Evolutionary conservation across 2,797 vertebrate species (phyloP).

Genomic region (Hippocampus kuda): DNA sequence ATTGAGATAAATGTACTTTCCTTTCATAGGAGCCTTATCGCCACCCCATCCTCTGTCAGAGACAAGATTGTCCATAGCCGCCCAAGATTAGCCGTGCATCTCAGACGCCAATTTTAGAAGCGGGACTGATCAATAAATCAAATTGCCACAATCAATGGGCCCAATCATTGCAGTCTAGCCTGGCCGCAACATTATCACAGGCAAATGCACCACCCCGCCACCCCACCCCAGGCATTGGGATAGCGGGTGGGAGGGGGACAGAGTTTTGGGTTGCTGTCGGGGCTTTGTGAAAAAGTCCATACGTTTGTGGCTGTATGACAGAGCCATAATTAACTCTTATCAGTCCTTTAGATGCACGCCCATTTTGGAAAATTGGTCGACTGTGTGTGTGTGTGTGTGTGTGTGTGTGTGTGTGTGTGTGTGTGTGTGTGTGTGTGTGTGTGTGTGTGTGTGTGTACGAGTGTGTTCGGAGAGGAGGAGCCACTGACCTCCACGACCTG

Average conservation of each 20-base stretch:
- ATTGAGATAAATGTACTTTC: conserved; percentile 89
- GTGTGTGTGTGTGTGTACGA: conserved; percentile 12
- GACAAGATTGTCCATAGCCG: conserved; percentile 80
- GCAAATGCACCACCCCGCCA: conserved; percentile 48
- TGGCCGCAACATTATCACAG: conserved; percentile 90
- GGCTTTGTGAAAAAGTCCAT: conserved; percentile 11
- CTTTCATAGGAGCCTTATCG: conserved; percentile 89
- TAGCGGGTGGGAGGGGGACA: conserved; percentile 22
- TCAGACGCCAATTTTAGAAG: conserved; percentile 82
- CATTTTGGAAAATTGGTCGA: conserved; percentile 21
- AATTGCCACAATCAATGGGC: conserved; percentile 92
- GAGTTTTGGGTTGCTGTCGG: conserved; percentile 17
- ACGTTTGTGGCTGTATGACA: conserved; percentile 42
- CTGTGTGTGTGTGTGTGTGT: conserved; percentile 10
- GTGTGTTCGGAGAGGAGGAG: conserved; percentile 60
- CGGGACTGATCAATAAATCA: conserved; percentile 99
- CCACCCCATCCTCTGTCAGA: conserved; percentile 73
- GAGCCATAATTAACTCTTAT: conserved; percentile 58
- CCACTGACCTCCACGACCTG: conserved; percentile 76
- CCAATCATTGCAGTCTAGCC: conserved; percentile 94
- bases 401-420: conserved; percentile 12
- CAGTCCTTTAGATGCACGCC: conserved; percentile 36
- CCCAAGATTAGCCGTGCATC: conserved; percentile 90
- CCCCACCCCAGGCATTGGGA: conserved; percentile 12
- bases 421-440: conserved; percentile 10